Percentiles rank a stretch among this genome's conserved stretches.
phyloP scores from a whole-genome alignment of 2,797 vertebrate species.

The Coregonus ussuriensis region DNA sequence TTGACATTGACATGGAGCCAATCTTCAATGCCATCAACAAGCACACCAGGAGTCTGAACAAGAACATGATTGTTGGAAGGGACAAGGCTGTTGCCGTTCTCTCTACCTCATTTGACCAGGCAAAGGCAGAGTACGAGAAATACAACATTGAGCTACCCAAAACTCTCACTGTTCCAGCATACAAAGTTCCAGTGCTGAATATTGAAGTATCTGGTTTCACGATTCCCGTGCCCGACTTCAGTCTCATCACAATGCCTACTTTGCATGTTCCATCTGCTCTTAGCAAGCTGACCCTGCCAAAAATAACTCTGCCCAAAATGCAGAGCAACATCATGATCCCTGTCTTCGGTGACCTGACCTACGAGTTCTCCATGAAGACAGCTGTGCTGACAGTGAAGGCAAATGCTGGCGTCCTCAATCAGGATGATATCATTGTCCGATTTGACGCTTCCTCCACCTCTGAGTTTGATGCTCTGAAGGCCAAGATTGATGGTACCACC shows the following conservation, averaged over 20 bases:
- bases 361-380: constrained; percentile 89
- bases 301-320: constrained; percentile 73
- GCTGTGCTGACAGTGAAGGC: constrained; percentile 82
- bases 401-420: constrained; percentile 82
- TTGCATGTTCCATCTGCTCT: constrained; percentile 77
- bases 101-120: constrained; percentile 74
- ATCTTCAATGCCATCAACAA: constrained; percentile 74
- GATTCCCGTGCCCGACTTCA: constrained; percentile 78
- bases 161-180: constrained; percentile 78
- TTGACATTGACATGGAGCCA: constrained; percentile 75
- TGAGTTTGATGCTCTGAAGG: constrained; percentile 76
- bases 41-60: constrained; percentile 70
- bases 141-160: constrained; percentile 76
- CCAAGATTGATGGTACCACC: constrained; percentile 81
- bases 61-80: constrained; percentile 70
- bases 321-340: constrained; percentile 80
- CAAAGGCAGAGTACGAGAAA: constrained; percentile 78
- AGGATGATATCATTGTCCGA: constrained; percentile 79
- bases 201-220: constrained; percentile 80
- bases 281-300: constrained; percentile 79
- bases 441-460: constrained; percentile 82
- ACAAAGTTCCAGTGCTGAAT: constrained; percentile 81
- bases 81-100: constrained; percentile 71
- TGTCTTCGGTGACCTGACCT: constrained; percentile 86
- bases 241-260: constrained; percentile 73